Conservation (phyloP, 2,888 invertebrate species). For the Apoda limacodes region DNA sequence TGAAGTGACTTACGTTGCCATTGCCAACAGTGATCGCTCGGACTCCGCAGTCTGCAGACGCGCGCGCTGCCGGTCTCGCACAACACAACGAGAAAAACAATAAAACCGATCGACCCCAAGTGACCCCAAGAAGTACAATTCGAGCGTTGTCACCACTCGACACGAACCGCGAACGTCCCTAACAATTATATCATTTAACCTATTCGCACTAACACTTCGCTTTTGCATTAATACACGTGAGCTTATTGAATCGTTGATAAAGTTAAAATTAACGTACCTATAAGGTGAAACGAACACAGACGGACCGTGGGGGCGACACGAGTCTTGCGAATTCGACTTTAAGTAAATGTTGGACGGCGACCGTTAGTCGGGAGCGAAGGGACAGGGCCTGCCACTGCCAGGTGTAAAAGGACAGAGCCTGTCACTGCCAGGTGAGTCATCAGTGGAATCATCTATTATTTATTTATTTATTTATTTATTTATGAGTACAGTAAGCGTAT, state of each 20-base stretch:
- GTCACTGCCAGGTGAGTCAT: too few relatives aligned
- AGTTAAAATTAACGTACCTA: too few relatives aligned
- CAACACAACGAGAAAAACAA: constrained; percentile 32
- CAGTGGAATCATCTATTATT: too few relatives aligned
- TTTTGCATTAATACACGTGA: constrained; percentile 45
- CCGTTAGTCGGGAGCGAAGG: too few relatives aligned
- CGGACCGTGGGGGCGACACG: constrained; percentile 37
- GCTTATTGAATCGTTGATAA: too few relatives aligned
- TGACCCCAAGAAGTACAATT: constrained; percentile 53
- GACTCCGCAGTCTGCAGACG: constrained; percentile 43
- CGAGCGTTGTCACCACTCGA: constrained; percentile 49
- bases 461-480: too few relatives aligned
- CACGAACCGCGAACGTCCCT: constrained; percentile 37
- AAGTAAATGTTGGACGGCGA: too few relatives aligned
- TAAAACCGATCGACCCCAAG: constrained; percentile 46
- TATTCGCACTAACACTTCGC: constrained; percentile 35
- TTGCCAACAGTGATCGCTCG: constrained; percentile 61
- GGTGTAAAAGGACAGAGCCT: too few relatives aligned
- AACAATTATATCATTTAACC: constrained; percentile 18
- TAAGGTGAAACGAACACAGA: constrained; percentile 27
- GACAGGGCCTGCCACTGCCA: too few relatives aligned
- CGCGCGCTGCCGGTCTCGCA: constrained; percentile 25
- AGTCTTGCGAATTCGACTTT: too few relatives aligned
- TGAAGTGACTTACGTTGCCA: too few relatives aligned
- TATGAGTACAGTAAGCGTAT: too few relatives aligned